Conservation (phyloP, 2,797 vertebrate genomes). For the Pelochelys cantorii region DNA sequence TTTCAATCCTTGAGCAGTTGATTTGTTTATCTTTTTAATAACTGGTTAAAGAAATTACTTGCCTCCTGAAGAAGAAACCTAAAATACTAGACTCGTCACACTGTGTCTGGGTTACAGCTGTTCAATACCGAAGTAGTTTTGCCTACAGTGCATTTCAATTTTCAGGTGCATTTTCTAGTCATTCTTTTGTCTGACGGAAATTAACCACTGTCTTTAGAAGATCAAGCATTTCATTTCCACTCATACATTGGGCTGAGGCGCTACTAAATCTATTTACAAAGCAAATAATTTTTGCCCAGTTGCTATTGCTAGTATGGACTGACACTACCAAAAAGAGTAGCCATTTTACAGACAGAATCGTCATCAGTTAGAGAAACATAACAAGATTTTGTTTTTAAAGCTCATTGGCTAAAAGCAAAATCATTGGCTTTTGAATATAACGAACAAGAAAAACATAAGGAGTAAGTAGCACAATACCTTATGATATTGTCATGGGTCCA, state of each 20-base stretch:
- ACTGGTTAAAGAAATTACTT: not conserved
- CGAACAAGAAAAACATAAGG: not conserved
- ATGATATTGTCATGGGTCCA: conserved; percentile 93
- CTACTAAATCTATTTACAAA: not conserved
- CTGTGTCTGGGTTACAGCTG: not conserved
- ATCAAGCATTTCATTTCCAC: not conserved
- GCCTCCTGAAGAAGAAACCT: not conserved
- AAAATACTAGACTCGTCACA: not conserved
- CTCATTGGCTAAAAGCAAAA: not conserved
- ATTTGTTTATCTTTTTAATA: too few species aligned
- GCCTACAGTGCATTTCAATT: not conserved
- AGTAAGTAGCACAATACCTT: conserved; percentile 76
- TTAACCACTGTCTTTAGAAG: not conserved
- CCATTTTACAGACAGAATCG: not conserved
- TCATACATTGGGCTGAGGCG: not conserved
- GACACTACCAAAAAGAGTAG: not conserved
- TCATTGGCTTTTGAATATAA: not conserved
- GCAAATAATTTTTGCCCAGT: not conserved
- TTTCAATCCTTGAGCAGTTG: not conserved
- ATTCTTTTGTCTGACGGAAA: not conserved
- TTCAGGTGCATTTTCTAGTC: not conserved
- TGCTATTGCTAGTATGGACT: not conserved
- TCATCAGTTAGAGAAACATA: not conserved
- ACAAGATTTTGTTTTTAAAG: not conserved
- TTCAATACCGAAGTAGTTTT: not conserved